Base-by-base conservation (phyloP, 2,113 vertebrate species). In the Aegithalos caudatus region DNA sequence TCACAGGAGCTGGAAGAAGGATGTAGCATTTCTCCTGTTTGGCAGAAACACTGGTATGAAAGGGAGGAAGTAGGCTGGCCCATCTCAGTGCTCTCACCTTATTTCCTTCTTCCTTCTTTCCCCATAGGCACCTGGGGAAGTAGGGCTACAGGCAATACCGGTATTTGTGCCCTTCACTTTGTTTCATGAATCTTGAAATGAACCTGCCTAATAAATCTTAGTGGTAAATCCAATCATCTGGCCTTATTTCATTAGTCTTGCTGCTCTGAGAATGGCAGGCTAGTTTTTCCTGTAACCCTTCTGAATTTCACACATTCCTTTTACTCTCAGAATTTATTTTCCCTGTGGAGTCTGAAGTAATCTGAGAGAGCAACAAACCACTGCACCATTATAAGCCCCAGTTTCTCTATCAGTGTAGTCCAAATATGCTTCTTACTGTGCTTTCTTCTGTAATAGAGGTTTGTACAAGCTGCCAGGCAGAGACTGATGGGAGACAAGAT, bases 291-390 rank as follows among this genome's bases (percentile, higher is more conserved):
- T 94, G 44, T 74, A 89, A 77, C 57, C 65, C 73, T 85, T 92
- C 89, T 89, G 86, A 91, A 94, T 95, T 95, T 96, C 93, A 87
- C 91, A 95, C 84, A 85, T 94, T 95, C 86, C 87, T 97, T 91
- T 81, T 92, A 86, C 86, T 88, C 86, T 87, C 48, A 76, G 65
- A 57, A 71, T 95, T 95, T 96, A 85, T 94, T 91, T 96, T 91
- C 91, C 86, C 89, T 67, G 57, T 86, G 93, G 94, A 95, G 78
- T 89, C 80, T 89, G 84, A 92, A 97, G 94, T 86, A 96, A 94
- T 94, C 72, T 74, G 91, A 96, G 94, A 95, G 86, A 79, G 78
- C 53, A 94, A 81, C 69, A 71, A 94, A 64, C 69, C 83, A 28
- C 60, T 89, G 57, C 83, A 86, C 61, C 60, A 28, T 85, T 91